A percentile compares a stretch with the other conserved stretches of the same genome.
Evolutionary conservation across 2,888 invertebrate genomes (phyloP).

Genomic region (Pediacus dermestoides): DNA sequence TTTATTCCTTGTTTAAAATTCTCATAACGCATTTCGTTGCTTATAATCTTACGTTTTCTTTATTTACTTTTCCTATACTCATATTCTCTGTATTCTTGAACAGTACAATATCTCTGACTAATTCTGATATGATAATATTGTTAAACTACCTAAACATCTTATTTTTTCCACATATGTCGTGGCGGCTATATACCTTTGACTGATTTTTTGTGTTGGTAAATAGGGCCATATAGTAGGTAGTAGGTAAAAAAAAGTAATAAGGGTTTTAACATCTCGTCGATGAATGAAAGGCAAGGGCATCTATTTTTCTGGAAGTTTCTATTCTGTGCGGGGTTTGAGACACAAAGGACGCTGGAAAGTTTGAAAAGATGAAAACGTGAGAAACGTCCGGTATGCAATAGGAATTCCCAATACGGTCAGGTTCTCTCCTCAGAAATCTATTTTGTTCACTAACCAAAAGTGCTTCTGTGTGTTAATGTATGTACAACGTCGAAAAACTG

Average conservation of each 20-base stretch:
- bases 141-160: too few relatives aligned
- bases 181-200: too few relatives aligned
- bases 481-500: too few relatives aligned
- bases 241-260: slow-evolving; percentile 1
- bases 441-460: slow-evolving; percentile 1
- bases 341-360: slow-evolving; percentile 34
- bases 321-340: slow-evolving; percentile 18
- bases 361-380: slow-evolving; percentile 41
- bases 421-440: slow-evolving; percentile 8
- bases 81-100: too few relatives aligned
- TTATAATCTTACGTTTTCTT: too few relatives aligned
- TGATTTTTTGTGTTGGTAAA: not conserved
- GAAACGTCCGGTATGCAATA: slow-evolving; percentile 36
- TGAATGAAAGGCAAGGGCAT: slow-evolving; percentile 12
- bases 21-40: too few relatives aligned
- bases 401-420: slow-evolving; percentile 33
- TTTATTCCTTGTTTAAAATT: too few relatives aligned
- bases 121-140: too few relatives aligned
- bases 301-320: slow-evolving; percentile 32
- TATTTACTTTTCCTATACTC: too few relatives aligned
- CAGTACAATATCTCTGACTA: too few relatives aligned
- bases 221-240: slow-evolving; percentile 12
- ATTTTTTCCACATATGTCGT: too few relatives aligned
- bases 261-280: slow-evolving; percentile 1
- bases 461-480: too few relatives aligned